A percentile compares a stretch with the other conserved stretches of the same genome.
Conservation (phyloP, 2,888 invertebrate species). For the Oligia strigilis region DNA sequence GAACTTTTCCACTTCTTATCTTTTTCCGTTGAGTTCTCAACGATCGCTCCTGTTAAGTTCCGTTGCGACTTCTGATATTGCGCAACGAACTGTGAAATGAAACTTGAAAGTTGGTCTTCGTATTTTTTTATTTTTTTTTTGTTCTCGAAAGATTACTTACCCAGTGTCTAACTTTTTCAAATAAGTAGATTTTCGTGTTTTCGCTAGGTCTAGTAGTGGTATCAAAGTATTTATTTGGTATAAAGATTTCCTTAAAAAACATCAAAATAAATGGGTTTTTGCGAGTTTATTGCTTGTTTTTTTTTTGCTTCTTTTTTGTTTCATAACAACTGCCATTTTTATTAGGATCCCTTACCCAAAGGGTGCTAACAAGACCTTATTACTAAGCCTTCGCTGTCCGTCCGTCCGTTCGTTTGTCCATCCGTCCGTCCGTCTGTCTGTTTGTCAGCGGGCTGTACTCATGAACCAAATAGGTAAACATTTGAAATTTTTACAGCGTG, state of each 20-base stretch:
- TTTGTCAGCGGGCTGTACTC: background rate
- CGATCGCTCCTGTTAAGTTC: conserved; percentile 44
- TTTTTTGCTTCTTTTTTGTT: background rate
- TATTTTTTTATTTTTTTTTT: background rate
- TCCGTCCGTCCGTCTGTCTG: no score
- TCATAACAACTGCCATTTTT: background rate
- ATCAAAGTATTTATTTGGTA: background rate
- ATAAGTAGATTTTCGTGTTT: background rate
- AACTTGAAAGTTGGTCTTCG: conserved; percentile 40
- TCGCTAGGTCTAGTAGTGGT: background rate
- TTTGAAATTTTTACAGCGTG: no score
- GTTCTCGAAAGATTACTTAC: background rate
- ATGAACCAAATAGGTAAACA: background rate
- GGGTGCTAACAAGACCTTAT: background rate
- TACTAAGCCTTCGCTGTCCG: background rate
- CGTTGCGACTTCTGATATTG: conserved; percentile 43
- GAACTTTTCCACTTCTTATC: conserved; percentile 38
- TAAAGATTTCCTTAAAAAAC: no score
- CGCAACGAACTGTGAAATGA: conserved; percentile 52
- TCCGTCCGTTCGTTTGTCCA: no score
- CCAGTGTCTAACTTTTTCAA: background rate
- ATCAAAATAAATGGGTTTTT: background rate
- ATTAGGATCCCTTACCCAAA: background rate
- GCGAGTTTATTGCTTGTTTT: background rate
- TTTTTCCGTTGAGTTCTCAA: conserved; percentile 32